Conservation (phyloP, 2,113 vertebrate species). For the Odontesthes bonariensis region DNA sequence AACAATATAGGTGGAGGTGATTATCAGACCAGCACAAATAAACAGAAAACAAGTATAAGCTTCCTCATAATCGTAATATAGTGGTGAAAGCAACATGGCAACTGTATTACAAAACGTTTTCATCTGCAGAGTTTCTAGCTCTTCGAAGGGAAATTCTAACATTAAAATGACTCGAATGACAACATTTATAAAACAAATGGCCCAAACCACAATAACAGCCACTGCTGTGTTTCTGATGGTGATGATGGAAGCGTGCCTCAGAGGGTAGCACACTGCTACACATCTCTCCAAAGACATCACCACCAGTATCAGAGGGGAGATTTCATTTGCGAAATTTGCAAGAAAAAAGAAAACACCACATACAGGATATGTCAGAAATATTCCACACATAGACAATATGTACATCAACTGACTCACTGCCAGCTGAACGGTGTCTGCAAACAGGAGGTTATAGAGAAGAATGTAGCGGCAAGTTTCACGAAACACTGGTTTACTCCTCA, state of each 20-base stretch:
- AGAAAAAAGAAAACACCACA: constrained; percentile 41
- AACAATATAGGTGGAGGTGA: constrained; percentile 59
- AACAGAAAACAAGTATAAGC: constrained; percentile 44
- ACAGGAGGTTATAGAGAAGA: constrained; percentile 59
- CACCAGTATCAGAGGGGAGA: constrained; percentile 71
- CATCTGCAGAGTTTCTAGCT: constrained; percentile 23
- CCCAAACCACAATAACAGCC: constrained; percentile 61
- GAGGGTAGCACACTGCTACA: constrained; percentile 74
- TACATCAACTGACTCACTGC: constrained; percentile 37
- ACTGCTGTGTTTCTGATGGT: constrained; percentile 59
- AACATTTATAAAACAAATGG: constrained; percentile 33
- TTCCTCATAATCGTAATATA: constrained; percentile 24
- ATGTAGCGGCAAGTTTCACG: constrained; percentile 58
- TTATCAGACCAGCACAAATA: constrained; percentile 36
- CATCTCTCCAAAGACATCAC: constrained; percentile 77
- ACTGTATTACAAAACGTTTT: constrained; percentile 13
- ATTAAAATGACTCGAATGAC: constrained; percentile 30
- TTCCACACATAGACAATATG: background rate
- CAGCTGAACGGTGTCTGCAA: constrained; percentile 60
- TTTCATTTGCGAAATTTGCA: background rate
- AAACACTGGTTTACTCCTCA: constrained; percentile 46
- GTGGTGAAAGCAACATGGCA: background rate
- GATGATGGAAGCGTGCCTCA: constrained; percentile 63
- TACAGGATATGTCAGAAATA: background rate
- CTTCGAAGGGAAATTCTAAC: constrained; percentile 8